Percentiles rank a stretch among this genome's conserved stretches.
These are phyloP conservation scores for Drosophila cracens DNA, from an alignment of 2,888 invertebrate species.

Conservation along the genomic window DNA sequence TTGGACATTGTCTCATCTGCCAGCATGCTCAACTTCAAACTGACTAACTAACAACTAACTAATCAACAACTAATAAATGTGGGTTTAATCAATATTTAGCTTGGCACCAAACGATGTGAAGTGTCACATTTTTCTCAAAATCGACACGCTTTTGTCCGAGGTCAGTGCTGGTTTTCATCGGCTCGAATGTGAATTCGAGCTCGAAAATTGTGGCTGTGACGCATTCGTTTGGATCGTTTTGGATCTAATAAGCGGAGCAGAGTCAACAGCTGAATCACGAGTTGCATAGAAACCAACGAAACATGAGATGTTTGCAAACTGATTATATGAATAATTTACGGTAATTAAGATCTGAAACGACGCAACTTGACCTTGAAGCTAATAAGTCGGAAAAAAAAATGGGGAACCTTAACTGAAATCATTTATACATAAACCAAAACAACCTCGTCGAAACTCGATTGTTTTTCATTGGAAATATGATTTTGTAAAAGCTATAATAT, in stretches of 20 bases:
- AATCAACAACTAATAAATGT: conserved; percentile 17
- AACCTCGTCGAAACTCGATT: not conserved
- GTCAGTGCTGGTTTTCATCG: conserved; percentile 57
- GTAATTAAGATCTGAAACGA: conserved; percentile 33
- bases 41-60: conserved; percentile 19
- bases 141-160: conserved; percentile 52
- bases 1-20: conserved; percentile 66
- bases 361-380: conserved; percentile 20
- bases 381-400: conserved; percentile 1
- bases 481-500: not conserved
- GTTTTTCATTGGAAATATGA: conserved; percentile 7
- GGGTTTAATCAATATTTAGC: conserved; percentile 11
- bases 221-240: conserved; percentile 21
- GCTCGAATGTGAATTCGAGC: conserved; percentile 12
- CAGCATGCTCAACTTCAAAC: conserved; percentile 33
- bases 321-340: conserved; percentile 37
- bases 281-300: conserved; percentile 8
- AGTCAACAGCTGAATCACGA: conserved; percentile 41
- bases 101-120: not conserved
- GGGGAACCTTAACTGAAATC: conserved; percentile 2
- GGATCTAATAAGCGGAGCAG: conserved; percentile 31
- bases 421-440: not conserved
- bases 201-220: conserved; percentile 30
- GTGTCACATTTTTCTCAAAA: conserved; percentile 18
- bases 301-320: conserved; percentile 5